Evolutionary conservation across 2,113 vertebrate genomes (phyloP), one percentile per base, ranked within the genome.

Genomic region (Toxotes chatareus): DNA sequence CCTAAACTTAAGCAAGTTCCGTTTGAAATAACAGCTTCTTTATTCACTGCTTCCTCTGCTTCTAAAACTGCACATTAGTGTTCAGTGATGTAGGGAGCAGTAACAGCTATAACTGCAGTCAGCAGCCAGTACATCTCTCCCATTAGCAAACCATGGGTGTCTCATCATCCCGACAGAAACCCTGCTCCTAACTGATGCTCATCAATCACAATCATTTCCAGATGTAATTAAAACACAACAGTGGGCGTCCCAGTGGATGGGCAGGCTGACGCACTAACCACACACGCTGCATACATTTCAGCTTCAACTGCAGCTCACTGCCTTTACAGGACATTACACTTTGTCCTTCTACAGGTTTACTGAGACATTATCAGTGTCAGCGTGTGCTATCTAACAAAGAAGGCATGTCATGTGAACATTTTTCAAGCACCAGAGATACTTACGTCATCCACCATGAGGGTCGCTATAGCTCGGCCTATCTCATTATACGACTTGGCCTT

Each of bases 391-490:
- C 36, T 53, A 46, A 60, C 14, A 62, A 63, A 44, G 8, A 73
- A 12, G 6, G 8, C 3, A 59, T 55, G 21, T 40, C n/a, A 63
- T 16, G 21, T 23, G 72, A 32, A 34, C 56, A 76, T 51, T 49
- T n/a, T 68, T 34, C 62, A 67, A 23, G 75, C 38, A 63, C 13
- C 7, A 36, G 11, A 51, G n/a, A 36, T 17, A 87, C 95, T 98
- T 92, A 99, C 98, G 11, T 99, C 98, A 2, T 99, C 98, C 72
- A 99, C 98, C 98, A 99, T 98, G 61, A 99, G 95, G 0, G 98
- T 97, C 0, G 98, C 97, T 11, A 99, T 99, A 86, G 98, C 98
- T 56, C 98, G 94, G 68, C 98, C 98, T 0, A 99, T 99, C 93
- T 99, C 98, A 2, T 96, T 98, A 91, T 99, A 99, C 27, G 98